phyloP scores from a whole-genome alignment of 2,797 vertebrate genomes.

The Leuciscus waleckii region DNA sequence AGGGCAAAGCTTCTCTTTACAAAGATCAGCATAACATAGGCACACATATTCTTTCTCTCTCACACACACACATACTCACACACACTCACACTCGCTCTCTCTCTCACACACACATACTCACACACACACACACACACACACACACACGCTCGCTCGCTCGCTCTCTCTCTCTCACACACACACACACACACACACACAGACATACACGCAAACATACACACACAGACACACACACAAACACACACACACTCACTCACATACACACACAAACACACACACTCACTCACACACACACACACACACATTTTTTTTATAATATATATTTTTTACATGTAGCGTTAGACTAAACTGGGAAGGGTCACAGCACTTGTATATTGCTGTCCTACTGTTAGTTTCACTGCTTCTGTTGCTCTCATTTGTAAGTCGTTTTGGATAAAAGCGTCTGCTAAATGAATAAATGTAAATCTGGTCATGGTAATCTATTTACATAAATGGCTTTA shows the following conservation, averaged over 20 bases:
- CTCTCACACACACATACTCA: background rate
- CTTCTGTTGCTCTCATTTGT: too few species aligned
- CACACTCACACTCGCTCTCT: background rate
- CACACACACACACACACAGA: background rate
- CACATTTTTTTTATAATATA: too few species aligned
- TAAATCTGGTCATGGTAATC: too few species aligned
- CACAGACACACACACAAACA: background rate
- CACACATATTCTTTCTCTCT: background rate
- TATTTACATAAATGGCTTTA: too few species aligned
- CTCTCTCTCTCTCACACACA: background rate
- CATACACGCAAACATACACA: background rate
- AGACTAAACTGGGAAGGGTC: too few species aligned
- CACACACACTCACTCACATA: background rate
- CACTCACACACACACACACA: background rate
- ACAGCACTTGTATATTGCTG: too few species aligned
- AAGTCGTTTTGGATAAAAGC: too few species aligned
- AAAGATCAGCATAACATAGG: background rate
- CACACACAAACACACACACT: background rate
- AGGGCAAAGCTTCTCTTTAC: background rate
- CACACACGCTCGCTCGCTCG: background rate
- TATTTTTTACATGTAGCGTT: too few species aligned
- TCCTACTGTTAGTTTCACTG: too few species aligned
- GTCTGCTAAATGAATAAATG: too few species aligned
- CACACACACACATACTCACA: background rate
- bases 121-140: background rate